Base-by-base conservation (phyloP, 2,113 vertebrate species). In the Burhinus oedicnemus region DNA sequence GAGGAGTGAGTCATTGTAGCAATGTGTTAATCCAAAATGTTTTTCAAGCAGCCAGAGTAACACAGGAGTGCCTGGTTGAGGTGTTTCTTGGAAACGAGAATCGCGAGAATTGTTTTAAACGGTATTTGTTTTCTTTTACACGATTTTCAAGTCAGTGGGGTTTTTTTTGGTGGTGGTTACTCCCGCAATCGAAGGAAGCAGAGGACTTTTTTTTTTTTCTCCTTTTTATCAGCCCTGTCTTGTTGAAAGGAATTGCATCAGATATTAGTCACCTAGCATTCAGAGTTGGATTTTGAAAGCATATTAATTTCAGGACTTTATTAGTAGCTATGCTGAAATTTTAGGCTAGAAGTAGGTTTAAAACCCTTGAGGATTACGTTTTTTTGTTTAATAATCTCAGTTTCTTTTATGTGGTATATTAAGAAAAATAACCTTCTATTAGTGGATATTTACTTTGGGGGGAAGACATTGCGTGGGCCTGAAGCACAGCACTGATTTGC, bases 381-480 rank as follows among this genome's bases (percentile, higher is more conserved):
- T 27, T 27, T 32, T 57, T 47, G 7, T n/a, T 52, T 60, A 18
- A 32, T 54, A 40, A 49, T 40, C 2, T 66, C 3, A 7, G 0
- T 17, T 70, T 61, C 4, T 22, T 30, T 38, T 3, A 17, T 42
- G 26, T 38, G 40, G 15, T 15, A 10, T 29, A 49, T 54, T 54
- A 26, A 62, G 38, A 2, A 79, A 77, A 60, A 68, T 18, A 76
- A 19, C 7, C 15, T 76, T 32, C 8, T 40, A 2, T 22, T n/a
- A 5, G 23, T 64, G 10, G 26, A 19, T 76, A 66, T 54, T 70
- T 66, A 45, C 6, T 16, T 8, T 2, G 19, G 40, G 14, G 23
- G 15, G 36, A 29, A 32, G 51, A 44, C 22, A 62, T 58, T 38
- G 20, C 0, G 0, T 29, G 20, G 3, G 7, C 14, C 47, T 64